Evolutionary conservation across 2,797 vertebrate species (phyloP).

Genomic region (Anableps anableps): DNA sequence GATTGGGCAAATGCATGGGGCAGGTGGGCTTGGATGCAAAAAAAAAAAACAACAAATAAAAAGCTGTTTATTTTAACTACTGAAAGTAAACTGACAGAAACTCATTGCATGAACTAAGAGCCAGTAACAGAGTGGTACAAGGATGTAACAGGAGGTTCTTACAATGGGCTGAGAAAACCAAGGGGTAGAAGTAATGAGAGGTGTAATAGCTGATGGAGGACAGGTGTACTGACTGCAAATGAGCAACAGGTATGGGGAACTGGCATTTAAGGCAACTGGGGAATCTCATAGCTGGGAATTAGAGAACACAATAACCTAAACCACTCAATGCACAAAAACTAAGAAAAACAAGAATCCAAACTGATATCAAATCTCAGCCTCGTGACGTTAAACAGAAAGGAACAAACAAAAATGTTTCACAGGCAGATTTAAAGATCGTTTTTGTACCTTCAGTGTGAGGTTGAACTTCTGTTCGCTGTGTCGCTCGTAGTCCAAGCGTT

Average conservation of each 20-base stretch:
- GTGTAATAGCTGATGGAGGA: background rate
- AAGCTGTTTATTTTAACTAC: background rate
- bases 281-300: background rate
- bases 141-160: background rate
- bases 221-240: background rate
- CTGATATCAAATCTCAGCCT: background rate
- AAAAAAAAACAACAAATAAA: background rate
- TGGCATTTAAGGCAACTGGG: background rate
- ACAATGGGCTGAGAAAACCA: background rate
- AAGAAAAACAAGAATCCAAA: background rate
- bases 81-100: background rate
- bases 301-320: background rate
- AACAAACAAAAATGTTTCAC: background rate
- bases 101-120: background rate
- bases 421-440: background rate
- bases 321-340: background rate
- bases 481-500: conserved; percentile 88
- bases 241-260: background rate
- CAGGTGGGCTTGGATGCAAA: background rate
- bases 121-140: background rate
- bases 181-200: background rate
- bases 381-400: background rate
- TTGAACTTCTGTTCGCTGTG: conserved; percentile 88
- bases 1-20: background rate
- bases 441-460: conserved; percentile 82